phyloP scores from a whole-genome alignment of 2,888 invertebrate genomes.

The Drosophila crucigera region DNA sequence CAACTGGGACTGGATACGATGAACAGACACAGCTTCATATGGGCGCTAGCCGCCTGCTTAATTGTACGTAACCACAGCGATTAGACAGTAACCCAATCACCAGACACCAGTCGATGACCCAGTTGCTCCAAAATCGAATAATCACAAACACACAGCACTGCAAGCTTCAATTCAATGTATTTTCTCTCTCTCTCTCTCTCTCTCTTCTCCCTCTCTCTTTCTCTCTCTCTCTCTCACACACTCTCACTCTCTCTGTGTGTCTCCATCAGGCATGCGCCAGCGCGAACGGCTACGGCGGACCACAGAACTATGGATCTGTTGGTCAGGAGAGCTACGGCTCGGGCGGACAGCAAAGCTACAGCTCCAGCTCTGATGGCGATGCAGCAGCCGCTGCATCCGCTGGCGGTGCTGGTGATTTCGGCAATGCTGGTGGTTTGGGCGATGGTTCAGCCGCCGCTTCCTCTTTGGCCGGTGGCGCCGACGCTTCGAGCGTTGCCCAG shows the following conservation, averaged over 20 bases:
- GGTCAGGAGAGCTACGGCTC: constrained; percentile 56
- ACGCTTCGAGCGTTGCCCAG: constrained; percentile 58
- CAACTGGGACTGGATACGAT: constrained; percentile 75
- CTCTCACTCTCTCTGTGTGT: not conserved
- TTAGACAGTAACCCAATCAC: not conserved
- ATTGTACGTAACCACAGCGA: constrained; percentile 77
- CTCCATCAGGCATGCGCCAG: constrained; percentile 66
- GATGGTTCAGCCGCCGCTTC: constrained; percentile 40
- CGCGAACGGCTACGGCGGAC: constrained; percentile 59
- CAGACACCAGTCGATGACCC: constrained; percentile 5
- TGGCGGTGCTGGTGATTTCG: constrained; percentile 44
- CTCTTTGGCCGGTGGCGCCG: constrained; percentile 42
- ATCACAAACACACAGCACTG: not conserved
- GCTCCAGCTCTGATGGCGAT: constrained; percentile 49
- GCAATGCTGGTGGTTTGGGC: constrained; percentile 26
- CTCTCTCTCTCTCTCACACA: not conserved
- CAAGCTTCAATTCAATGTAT: constrained; percentile 1
- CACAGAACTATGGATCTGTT: constrained; percentile 56
- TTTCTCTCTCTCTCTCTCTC: not conserved
- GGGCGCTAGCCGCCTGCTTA: constrained; percentile 81
- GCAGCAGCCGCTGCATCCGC: constrained; percentile 55
- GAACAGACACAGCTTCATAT: constrained; percentile 79
- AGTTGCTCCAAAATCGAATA: constrained; percentile 8
- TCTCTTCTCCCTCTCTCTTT: not conserved
- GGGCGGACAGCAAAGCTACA: constrained; percentile 41